These are phyloP conservation scores for Sander lucioperca DNA, from an alignment of 2,113 vertebrate genomes.

Conservation along the genomic window DNA sequence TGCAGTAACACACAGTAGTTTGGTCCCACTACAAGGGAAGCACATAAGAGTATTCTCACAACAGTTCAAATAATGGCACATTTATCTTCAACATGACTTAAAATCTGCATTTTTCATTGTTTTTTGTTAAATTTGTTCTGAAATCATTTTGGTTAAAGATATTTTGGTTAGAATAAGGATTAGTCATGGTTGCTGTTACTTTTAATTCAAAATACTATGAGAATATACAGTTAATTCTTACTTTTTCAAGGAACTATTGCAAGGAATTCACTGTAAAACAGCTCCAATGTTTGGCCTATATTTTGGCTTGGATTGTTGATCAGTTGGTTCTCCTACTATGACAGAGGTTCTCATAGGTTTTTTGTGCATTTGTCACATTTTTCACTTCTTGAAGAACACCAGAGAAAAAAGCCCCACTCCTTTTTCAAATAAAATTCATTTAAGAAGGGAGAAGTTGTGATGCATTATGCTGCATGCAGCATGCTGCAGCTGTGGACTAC, in stretches of 20 bases:
- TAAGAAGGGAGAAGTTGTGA: background rate
- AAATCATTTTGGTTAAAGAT: constrained; percentile 36
- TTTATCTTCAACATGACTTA: background rate
- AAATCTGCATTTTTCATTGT: constrained; percentile 13
- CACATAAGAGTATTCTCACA: constrained; percentile 36
- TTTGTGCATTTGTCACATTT: constrained; percentile 33
- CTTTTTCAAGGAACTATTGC: constrained; percentile 46
- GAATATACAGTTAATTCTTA: constrained; percentile 22
- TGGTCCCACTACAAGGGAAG: constrained; percentile 68
- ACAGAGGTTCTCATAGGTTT: background rate
- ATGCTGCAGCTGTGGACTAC: constrained; percentile 20
- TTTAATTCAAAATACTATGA: constrained; percentile 19
- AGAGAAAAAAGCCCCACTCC: constrained; percentile 2
- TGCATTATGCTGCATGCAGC: background rate
- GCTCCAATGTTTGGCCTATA: constrained; percentile 26
- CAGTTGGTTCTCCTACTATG: background rate
- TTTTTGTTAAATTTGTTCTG: background rate
- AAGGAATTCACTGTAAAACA: constrained; percentile 31
- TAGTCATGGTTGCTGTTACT: background rate
- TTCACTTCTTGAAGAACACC: constrained; percentile 5
- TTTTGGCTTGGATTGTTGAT: constrained; percentile 25
- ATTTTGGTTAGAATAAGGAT: constrained; percentile 37
- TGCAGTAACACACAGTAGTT: constrained; percentile 66
- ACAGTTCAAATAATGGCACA: constrained; percentile 36
- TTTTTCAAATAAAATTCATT: constrained; percentile 11